phyloP scores from a whole-genome alignment of 2,888 invertebrate genomes.

The Candidula unifasciata region DNA sequence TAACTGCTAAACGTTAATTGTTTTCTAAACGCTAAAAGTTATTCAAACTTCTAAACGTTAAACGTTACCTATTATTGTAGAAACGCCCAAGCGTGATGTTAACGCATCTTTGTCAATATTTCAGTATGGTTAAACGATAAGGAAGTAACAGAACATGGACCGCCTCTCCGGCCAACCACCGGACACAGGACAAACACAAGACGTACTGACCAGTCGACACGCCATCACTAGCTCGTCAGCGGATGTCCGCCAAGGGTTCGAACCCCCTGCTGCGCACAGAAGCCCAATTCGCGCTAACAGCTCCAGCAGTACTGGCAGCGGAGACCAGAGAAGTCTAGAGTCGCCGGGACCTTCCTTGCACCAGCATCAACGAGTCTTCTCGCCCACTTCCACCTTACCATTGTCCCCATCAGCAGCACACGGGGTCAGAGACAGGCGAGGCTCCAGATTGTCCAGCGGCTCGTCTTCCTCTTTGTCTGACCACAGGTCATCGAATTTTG shows the following conservation, averaged over 20 bases:
- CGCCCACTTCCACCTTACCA: background rate
- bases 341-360: background rate
- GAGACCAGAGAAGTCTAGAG: slow-evolving; percentile 7
- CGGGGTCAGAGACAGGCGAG: slow-evolving; percentile 30
- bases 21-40: too few species aligned
- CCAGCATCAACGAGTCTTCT: slow-evolving; percentile 25
- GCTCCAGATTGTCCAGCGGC: slow-evolving; percentile 43
- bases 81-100: background rate
- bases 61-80: background rate
- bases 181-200: slow-evolving; percentile 36
- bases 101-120: background rate
- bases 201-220: background rate
- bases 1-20: too few species aligned
- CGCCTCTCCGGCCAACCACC: slow-evolving; percentile 34
- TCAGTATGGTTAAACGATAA: slow-evolving; percentile 44
- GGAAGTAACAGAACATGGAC: slow-evolving; percentile 34
- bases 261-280: slow-evolving; percentile 35
- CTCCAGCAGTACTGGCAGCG: slow-evolving; percentile 17
- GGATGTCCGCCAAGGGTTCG: slow-evolving; percentile 17
- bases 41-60: too few species aligned
- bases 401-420: slow-evolving; percentile 15
- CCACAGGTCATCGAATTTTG: slow-evolving; percentile 25
- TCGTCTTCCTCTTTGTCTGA: slow-evolving; percentile 43
- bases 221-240: background rate
- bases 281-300: slow-evolving; percentile 28